Evolutionary conservation across 2,888 invertebrate species (phyloP).

Genomic region (Yponomeuta evonymella): DNA sequence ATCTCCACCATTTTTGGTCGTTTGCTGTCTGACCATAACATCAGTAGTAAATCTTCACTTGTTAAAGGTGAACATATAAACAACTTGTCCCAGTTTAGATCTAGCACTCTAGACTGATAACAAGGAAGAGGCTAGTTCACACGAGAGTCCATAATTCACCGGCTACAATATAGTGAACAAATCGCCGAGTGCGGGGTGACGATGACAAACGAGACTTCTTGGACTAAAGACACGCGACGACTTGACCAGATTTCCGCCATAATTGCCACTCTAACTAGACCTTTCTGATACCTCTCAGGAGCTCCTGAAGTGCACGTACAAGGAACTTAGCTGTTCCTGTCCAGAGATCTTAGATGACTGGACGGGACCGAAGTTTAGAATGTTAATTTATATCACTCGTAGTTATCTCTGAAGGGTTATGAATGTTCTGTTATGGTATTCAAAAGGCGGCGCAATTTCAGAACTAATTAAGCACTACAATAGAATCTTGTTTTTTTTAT

Average conservation of each 20-base stretch:
- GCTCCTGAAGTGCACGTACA: not conserved
- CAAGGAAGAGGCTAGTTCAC: conserved; percentile 52
- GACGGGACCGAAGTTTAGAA: conserved; percentile 20
- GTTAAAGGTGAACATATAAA: not conserved
- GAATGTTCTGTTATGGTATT: conserved; percentile 35
- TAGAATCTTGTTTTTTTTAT: not conserved
- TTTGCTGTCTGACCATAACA: not conserved
- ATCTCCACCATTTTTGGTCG: not conserved
- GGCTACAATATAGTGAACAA: conserved; percentile 67
- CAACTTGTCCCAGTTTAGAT: conserved; percentile 5
- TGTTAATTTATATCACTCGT: conserved; percentile 29
- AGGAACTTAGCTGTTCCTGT: not conserved
- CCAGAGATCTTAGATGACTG: conserved; percentile 13
- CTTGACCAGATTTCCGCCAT: conserved; percentile 28
- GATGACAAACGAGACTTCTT: conserved; percentile 70
- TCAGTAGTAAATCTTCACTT: conserved; percentile 9
- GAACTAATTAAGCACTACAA: not conserved
- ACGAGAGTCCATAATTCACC: conserved; percentile 58
- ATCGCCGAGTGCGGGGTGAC: conserved; percentile 56
- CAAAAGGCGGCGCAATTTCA: not conserved
- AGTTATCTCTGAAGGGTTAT: conserved; percentile 43
- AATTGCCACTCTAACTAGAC: conserved; percentile 28
- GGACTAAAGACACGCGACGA: conserved; percentile 48
- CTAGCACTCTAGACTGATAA: conserved; percentile 6
- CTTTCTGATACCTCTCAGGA: conserved; percentile 17